A percentile compares a stretch with the other conserved stretches of the same genome.
These are phyloP conservation scores for Nymphalis io DNA, from an alignment of 1,140 invertebrate species.

Conservation along the genomic window DNA sequence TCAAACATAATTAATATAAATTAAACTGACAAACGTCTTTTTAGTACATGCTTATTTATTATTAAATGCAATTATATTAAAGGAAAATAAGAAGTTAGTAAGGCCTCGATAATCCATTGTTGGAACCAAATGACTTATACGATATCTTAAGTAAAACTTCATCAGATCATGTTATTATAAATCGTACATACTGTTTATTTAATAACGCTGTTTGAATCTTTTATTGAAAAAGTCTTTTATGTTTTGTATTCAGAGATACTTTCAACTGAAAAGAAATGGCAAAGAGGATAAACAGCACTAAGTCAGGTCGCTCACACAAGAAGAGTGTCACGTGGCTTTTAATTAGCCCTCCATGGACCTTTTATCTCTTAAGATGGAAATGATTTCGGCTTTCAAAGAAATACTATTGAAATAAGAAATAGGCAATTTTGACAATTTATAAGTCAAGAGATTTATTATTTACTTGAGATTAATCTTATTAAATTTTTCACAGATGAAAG, in stretches of 20 bases:
- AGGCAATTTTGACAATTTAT: background rate
- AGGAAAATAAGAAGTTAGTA: too few relatives aligned
- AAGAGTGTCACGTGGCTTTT: conserved; percentile 45
- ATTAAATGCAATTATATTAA: too few relatives aligned
- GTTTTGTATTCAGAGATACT: conserved; percentile 9
- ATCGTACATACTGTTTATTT: too few relatives aligned
- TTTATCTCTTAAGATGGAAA: conserved; percentile 31
- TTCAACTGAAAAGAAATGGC: conserved; percentile 24
- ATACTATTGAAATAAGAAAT: conserved; percentile 2
- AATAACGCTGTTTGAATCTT: conserved; percentile 13
- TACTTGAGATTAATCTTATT: too few relatives aligned
- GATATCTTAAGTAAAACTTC: too few relatives aligned
- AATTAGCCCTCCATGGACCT: conserved; percentile 50
- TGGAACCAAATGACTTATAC: too few relatives aligned
- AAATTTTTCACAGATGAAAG: too few relatives aligned
- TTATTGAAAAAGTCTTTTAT: conserved; percentile 23
- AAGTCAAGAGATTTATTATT: background rate
- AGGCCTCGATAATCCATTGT: too few relatives aligned
- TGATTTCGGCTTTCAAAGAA: conserved; percentile 12
- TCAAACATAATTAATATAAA: too few relatives aligned
- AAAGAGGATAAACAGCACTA: conserved; percentile 27
- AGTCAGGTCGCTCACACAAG: conserved; percentile 16
- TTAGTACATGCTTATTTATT: too few relatives aligned
- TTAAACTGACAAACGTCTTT: too few relatives aligned
- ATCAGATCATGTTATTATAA: too few relatives aligned